phyloP scores from a whole-genome alignment of 2,797 vertebrate genomes.

The Dromococcyx pavoninus region DNA sequence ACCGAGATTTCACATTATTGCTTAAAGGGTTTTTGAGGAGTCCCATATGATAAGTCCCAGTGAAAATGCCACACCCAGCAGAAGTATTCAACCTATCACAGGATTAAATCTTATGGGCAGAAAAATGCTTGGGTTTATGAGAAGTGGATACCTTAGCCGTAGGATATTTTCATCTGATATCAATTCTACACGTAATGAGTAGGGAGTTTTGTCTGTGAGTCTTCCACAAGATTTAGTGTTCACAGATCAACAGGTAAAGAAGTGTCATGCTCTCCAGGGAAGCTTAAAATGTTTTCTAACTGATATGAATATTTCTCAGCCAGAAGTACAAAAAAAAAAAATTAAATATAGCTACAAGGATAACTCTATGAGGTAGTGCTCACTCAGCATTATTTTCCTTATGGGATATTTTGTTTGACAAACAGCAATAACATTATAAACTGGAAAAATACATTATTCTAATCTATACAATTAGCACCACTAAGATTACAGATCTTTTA shows the following conservation, averaged over 20 bases:
- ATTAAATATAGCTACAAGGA: slow-evolving; percentile 60
- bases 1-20: background rate
- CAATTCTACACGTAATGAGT: background rate
- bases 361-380: slow-evolving; percentile 5
- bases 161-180: background rate
- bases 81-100: background rate
- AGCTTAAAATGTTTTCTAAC: slow-evolving; percentile 57
- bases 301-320: slow-evolving; percentile 28
- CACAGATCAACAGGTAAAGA: slow-evolving; percentile 46
- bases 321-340: slow-evolving; percentile 61
- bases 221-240: slow-evolving; percentile 41
- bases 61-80: background rate
- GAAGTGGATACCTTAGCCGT: background rate
- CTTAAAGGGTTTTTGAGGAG: background rate
- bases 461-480: background rate
- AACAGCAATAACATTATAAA: slow-evolving; percentile 9
- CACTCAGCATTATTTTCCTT: slow-evolving; percentile 2
- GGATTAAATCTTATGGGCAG: background rate
- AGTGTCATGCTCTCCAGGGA: slow-evolving; percentile 13
- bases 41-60: background rate
- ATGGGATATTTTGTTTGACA: background rate
- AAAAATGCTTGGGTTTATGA: background rate
- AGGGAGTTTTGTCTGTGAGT: background rate
- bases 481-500: background rate
- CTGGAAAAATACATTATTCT: background rate